These are phyloP conservation scores for Achatina immaculata DNA, from an alignment of 1,140 invertebrate species.

Conservation along the genomic window DNA sequence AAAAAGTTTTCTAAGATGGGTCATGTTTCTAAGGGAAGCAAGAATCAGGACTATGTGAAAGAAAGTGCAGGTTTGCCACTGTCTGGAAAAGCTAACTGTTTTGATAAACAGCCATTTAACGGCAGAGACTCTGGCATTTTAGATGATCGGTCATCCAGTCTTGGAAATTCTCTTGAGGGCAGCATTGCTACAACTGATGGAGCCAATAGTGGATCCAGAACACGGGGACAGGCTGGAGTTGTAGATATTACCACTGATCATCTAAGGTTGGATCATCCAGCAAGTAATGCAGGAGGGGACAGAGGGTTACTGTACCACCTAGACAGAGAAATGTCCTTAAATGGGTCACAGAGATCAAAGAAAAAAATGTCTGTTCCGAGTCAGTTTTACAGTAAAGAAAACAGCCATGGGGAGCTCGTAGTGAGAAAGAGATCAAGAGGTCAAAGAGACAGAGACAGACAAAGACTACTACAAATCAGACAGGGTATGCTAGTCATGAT, in stretches of 20 bases:
- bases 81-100: background rate
- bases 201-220: background rate
- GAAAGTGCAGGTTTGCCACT: background rate
- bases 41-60: background rate
- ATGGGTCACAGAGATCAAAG: background rate
- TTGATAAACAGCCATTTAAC: background rate
- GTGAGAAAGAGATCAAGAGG: conserved; percentile 45
- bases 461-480: conserved; percentile 31
- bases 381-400: conserved; percentile 30
- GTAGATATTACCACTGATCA: background rate
- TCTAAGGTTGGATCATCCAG: background rate
- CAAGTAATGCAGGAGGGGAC: background rate
- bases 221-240: background rate
- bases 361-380: background rate
- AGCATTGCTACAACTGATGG: conserved; percentile 18
- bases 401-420: conserved; percentile 40
- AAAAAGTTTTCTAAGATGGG: background rate
- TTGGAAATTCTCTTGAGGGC: conserved; percentile 29
- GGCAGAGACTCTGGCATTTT: conserved; percentile 32
- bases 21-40: background rate
- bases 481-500: conserved; percentile 41
- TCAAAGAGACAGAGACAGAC: conserved; percentile 44
- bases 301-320: background rate
- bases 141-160: conserved; percentile 33
- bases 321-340: background rate